Conservation (phyloP, 2,797 vertebrate species). For the Cossypha dichroa region DNA sequence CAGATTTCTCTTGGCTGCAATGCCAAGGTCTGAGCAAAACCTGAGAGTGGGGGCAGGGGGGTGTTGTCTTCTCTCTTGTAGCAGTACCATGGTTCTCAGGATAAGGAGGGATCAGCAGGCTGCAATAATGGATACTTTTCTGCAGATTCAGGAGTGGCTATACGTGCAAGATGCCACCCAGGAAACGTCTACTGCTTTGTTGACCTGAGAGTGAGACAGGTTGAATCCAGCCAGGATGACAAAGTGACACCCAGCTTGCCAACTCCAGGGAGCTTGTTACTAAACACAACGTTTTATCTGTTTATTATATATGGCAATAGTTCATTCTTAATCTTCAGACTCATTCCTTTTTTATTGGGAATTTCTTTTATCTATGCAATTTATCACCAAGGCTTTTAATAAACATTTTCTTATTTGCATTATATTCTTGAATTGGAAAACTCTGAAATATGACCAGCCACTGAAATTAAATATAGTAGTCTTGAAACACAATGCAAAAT, state of each 20-base stretch:
- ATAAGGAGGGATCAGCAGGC: neutral
- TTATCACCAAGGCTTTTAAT: neutral
- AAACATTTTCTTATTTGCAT: neutral
- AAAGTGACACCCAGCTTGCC: neutral
- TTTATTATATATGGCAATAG: neutral
- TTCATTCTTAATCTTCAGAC: neutral
- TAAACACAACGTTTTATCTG: neutral
- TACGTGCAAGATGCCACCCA: neutral
- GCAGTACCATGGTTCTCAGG: neutral
- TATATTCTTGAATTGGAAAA: neutral
- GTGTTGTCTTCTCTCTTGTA: neutral
- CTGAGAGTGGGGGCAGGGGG: accelerated
- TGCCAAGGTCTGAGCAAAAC: neutral
- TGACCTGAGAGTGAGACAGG: neutral
- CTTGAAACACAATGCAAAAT: neutral
- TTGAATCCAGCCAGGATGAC: neutral
- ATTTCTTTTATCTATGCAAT: neutral
- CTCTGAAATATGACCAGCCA: neutral
- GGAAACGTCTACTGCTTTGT: neutral
- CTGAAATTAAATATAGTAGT: neutral
- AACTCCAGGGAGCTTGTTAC: neutral
- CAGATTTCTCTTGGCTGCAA: neutral
- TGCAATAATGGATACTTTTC: neutral
- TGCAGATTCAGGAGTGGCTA: neutral
- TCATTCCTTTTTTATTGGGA: neutral